Base-by-base conservation (phyloP, 1,140 invertebrate species). In the Sycobia sp. region DNA sequence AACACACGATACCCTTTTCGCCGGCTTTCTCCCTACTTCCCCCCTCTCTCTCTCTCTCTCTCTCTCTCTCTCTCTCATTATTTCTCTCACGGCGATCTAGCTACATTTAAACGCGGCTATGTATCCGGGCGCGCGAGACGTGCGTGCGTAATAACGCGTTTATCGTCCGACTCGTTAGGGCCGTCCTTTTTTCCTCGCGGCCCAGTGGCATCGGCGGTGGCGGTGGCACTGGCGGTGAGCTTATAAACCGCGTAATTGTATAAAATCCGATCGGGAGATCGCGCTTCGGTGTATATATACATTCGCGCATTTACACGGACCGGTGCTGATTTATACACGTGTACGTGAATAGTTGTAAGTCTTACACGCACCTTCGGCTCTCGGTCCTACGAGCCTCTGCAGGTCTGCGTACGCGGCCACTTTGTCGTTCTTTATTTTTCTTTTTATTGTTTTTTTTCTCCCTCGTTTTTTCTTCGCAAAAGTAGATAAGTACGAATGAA, bases 71-170 rank as follows among this genome's bases (percentile, higher is more conserved):
- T 3, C 16, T 32, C 25, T 32, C 41, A n/a, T n/a, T n/a, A n/a
- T n/a, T n/a, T 22, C 27, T 8, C 13, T 43, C 34, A 14, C 53
- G n/a, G 39, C 11, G 41, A 13, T 46, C n/a, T 44, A 34, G 41
- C 54, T 57, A 29, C n/a, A n/a, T 57, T 56, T 46, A 46, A 57
- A 32, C 27, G 14, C 8, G n/a, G n/a, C n/a, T n/a, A n/a, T n/a
- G n/a, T n/a, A n/a, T n/a, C 34, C 22, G 56, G n/a, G n/a, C 23
- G 43, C 22, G 46, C 34, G 44, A 41, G 58, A 44, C 58, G 46
- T 50, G 46, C 46, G 57, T 53, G 49, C 36, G 50, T 62, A 62
- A 62, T 55, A 62, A 56, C 60, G 60, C 60, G 51, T 62, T 62
- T 62, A 55, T 62, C 60, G 51, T 55, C 32, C 39, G 25, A 61